Conservation (phyloP, 35 echinoderm and acorn worm genomes). For the Patiria miniata region DNA sequence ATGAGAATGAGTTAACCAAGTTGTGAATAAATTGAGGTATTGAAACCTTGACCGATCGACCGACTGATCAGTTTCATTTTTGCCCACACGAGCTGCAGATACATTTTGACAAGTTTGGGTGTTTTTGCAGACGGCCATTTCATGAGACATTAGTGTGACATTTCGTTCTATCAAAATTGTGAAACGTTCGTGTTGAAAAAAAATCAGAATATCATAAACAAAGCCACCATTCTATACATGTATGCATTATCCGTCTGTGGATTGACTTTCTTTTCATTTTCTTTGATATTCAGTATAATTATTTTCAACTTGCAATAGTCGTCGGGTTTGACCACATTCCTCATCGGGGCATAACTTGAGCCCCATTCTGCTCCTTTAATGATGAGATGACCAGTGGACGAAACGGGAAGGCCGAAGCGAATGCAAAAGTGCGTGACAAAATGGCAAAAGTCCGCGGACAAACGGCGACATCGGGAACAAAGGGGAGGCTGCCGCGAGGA, state of each 20-base stretch:
- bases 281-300: too few species aligned
- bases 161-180: too few species aligned
- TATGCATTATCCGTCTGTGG: too few species aligned
- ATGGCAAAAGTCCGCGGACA: background rate
- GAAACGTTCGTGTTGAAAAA: too few species aligned
- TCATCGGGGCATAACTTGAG: background rate
- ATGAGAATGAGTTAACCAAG: slow-evolving; percentile 2
- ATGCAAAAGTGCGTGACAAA: background rate
- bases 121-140: background rate
- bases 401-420: background rate
- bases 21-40: slow-evolving; percentile 24
- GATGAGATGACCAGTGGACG: background rate
- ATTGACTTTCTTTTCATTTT: too few species aligned
- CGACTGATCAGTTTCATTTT: slow-evolving; percentile 7
- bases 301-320: background rate
- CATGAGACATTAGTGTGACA: background rate
- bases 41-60: slow-evolving; percentile 8
- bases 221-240: too few species aligned
- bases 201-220: too few species aligned
- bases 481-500: background rate
- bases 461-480: background rate
- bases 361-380: background rate
- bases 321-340: slow-evolving; percentile 12
- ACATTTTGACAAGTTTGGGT: background rate
- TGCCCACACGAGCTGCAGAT: background rate